These are phyloP conservation scores for Notocelia uddmanniana DNA, from an alignment of 2,888 invertebrate species.

Conservation along the genomic window DNA sequence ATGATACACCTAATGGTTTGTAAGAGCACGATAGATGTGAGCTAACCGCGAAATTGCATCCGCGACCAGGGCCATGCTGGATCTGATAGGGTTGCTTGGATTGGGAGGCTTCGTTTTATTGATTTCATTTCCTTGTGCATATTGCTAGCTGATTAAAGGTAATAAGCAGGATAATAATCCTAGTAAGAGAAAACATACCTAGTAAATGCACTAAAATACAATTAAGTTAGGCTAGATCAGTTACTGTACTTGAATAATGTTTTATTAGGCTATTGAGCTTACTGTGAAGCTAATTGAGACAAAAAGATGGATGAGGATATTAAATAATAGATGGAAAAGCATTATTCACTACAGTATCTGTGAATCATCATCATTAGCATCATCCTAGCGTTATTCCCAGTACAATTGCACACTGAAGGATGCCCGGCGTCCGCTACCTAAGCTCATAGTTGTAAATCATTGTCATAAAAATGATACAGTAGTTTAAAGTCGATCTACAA, in stretches of 20 bases:
- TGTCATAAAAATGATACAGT: not conserved
- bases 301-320: too few relatives aligned
- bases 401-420: too few relatives aligned
- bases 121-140: slow-evolving; percentile 1
- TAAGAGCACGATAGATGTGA: slow-evolving; percentile 52
- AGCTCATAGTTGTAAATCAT: too few relatives aligned
- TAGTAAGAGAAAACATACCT: too few relatives aligned
- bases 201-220: not conserved
- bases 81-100: slow-evolving; percentile 27
- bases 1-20: slow-evolving; percentile 46
- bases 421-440: too few relatives aligned
- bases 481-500: not conserved
- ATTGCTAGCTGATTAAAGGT: not conserved
- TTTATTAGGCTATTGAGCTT: not conserved
- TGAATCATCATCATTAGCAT: not conserved
- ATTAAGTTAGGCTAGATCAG: not conserved
- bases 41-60: slow-evolving; percentile 55
- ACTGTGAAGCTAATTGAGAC: not conserved
- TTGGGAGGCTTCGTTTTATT: not conserved
- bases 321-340: too few relatives aligned
- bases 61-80: slow-evolving; percentile 48
- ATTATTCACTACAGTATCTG: not conserved
- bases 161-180: not conserved
- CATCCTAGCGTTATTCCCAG: too few relatives aligned
- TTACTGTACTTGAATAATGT: too few relatives aligned